A percentile compares a stretch with the other conserved stretches of the same genome.
Conservation (phyloP, 2,888 invertebrate genomes). For the Pseudoips prasinana region DNA sequence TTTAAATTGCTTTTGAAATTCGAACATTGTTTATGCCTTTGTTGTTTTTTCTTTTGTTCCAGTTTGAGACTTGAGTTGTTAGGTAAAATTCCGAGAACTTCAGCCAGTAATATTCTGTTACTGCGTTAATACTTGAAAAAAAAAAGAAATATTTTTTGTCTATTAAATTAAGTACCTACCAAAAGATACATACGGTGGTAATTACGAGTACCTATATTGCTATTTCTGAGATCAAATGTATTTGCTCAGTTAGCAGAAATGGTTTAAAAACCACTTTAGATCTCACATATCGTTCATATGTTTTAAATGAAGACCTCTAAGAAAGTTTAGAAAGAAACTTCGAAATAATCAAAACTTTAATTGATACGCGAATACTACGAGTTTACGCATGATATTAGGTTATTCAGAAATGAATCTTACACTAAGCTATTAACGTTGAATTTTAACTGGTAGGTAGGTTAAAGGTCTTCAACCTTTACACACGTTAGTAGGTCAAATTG, state of each 20-base stretch:
- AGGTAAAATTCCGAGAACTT: not conserved
- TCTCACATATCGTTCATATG: too few species aligned
- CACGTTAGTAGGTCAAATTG: constrained; percentile 60
- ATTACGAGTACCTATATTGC: too few species aligned
- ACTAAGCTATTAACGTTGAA: constrained; percentile 24
- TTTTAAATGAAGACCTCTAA: too few species aligned
- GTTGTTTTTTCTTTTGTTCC: constrained; percentile 32
- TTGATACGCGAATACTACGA: constrained; percentile 36
- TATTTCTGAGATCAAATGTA: too few species aligned
- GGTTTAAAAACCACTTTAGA: too few species aligned
- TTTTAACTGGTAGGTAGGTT: constrained; percentile 23
- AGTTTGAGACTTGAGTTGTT: constrained; percentile 31
- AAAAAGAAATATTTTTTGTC: constrained; percentile 5
- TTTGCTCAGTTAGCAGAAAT: too few species aligned
- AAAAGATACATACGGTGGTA: too few species aligned
- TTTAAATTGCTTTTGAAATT: constrained; percentile 69
- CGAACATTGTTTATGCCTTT: constrained; percentile 44
- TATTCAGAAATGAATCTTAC: constrained; percentile 27
- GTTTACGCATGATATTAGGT: constrained; percentile 18
- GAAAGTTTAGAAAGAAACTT: constrained; percentile 33
- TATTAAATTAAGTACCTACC: too few species aligned
- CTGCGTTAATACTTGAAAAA: not conserved
- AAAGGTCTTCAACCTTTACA: constrained; percentile 65
- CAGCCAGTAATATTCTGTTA: not conserved
- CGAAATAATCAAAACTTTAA: constrained; percentile 42